Base-by-base conservation (phyloP, 1,140 invertebrate species). In the Pygmarrhopalites habei region DNA sequence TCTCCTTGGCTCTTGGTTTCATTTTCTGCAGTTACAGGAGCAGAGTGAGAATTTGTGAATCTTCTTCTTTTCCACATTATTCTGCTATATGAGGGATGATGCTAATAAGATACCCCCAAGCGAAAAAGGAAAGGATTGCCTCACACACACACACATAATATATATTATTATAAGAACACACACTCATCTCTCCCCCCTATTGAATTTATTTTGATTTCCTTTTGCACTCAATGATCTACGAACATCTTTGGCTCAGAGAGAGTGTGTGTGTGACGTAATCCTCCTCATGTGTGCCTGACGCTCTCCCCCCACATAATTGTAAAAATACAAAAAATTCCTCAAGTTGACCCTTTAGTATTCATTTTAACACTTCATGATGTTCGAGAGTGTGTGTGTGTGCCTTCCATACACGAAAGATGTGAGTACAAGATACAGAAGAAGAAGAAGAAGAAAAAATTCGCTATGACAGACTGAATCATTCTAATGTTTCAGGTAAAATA, bases 141-240 rank as follows among this genome's bases (percentile, higher is more conserved):
- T 12, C 39, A 41, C 39, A 41, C 39, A 41, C 39, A n/a, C 39
- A 41, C 39, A n/a, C n/a, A 41, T n/a, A 41, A n/a, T 12, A 41
- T 41, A 41, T n/a, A n/a, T 12, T 41, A 41, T 41, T 41, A n/a
- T 12, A n/a, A 12, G 39, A 41, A 41, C 39, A 41, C 39, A 41
- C 39, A 10, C 7, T 49, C 23, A 21, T 21, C 19, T 23, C 46
- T 10, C 35, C 7, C 23, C 7, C 7, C 46, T 49, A 49, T 49
- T 49, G 46, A 49, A 49, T n/a, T 49, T 49, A 49, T 49, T 49
- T 49, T 49, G 46, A 49, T 49, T 49, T 49, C 46, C 46, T 23
- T 49, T 5, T n/a, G n/a, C 46, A 23, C 46, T 49, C 23, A 49
- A 49, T 49, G 46, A 49, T 49, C 46, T 49, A 49, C 19, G 46